phyloP scores from a whole-genome alignment of 2,888 invertebrate genomes.

The Pyrocoelia pectoralis region DNA sequence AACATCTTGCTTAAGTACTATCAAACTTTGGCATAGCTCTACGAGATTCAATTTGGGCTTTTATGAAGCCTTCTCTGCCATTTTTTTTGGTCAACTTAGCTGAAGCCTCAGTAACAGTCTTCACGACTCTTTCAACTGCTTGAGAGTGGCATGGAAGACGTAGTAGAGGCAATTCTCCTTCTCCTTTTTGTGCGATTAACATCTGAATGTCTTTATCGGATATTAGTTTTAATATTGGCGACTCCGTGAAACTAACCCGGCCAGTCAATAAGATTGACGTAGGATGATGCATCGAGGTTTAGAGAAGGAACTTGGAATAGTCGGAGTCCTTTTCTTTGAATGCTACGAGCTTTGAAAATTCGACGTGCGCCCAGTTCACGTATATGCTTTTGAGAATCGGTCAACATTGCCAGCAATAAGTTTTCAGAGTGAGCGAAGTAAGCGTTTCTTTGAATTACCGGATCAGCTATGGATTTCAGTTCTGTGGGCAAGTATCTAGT shows the following conservation, averaged over 20 bases:
- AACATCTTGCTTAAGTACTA: conserved; percentile 4
- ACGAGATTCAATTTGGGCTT: neutral
- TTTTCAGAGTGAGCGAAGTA: too few species aligned
- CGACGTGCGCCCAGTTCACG: too few species aligned
- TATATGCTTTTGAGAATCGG: neutral
- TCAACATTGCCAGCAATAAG: too few species aligned
- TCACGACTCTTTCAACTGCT: neutral
- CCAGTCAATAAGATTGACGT: neutral
- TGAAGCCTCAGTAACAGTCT: conserved; percentile 2
- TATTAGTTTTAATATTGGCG: neutral
- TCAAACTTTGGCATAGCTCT: conserved; percentile 1
- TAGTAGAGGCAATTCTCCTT: neutral
- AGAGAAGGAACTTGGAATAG: neutral
- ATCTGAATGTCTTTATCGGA: neutral
- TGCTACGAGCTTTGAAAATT: neutral
- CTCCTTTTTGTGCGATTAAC: neutral
- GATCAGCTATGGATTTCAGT: too few species aligned
- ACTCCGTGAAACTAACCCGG: neutral
- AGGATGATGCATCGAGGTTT: neutral
- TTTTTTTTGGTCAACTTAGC: neutral
- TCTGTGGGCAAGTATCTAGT: too few species aligned
- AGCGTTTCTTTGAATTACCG: too few species aligned
- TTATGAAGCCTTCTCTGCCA: neutral
- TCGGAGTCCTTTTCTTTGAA: too few species aligned
- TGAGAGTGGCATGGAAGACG: too few species aligned